Percentiles rank a stretch among this genome's conserved stretches.
phyloP scores from a whole-genome alignment of 2,888 invertebrate species.

The Schizotus pectinicornis region DNA sequence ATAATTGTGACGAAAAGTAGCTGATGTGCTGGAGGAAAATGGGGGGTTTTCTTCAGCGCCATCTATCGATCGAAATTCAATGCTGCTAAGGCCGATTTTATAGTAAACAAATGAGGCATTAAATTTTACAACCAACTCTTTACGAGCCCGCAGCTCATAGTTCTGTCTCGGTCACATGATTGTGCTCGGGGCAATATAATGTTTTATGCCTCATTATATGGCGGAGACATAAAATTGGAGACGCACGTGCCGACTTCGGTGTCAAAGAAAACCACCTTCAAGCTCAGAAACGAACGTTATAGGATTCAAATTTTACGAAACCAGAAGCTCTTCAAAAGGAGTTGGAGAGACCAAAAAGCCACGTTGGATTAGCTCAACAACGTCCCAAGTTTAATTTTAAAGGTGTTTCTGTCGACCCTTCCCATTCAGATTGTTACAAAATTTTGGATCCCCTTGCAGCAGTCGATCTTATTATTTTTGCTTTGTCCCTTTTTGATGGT shows the following conservation, averaged over 20 bases:
- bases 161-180: constrained; percentile 11
- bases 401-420: too few relatives aligned
- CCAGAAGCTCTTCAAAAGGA: too few relatives aligned
- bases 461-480: too few relatives aligned
- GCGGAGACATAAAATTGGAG: constrained; percentile 8
- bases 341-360: too few relatives aligned
- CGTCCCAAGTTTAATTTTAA: too few relatives aligned
- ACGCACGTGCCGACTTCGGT: constrained; percentile 10
- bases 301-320: too few relatives aligned
- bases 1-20: constrained; percentile 2
- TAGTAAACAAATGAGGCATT: constrained; percentile 30
- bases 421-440: too few relatives aligned
- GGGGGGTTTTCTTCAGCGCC: not conserved
- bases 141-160: constrained; percentile 23
- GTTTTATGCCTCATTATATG: constrained; percentile 26
- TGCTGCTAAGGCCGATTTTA: constrained; percentile 14
- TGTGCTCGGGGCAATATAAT: constrained; percentile 19
- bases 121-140: constrained; percentile 27
- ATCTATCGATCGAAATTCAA: constrained; percentile 11
- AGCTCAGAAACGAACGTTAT: too few relatives aligned
- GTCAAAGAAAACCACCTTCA: too few relatives aligned
- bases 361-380: too few relatives aligned
- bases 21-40: not conserved
- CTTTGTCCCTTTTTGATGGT: too few relatives aligned
- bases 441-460: too few relatives aligned